These are phyloP conservation scores for Nerophis ophidion DNA, from an alignment of 2,113 vertebrate species.

Conservation along the genomic window DNA sequence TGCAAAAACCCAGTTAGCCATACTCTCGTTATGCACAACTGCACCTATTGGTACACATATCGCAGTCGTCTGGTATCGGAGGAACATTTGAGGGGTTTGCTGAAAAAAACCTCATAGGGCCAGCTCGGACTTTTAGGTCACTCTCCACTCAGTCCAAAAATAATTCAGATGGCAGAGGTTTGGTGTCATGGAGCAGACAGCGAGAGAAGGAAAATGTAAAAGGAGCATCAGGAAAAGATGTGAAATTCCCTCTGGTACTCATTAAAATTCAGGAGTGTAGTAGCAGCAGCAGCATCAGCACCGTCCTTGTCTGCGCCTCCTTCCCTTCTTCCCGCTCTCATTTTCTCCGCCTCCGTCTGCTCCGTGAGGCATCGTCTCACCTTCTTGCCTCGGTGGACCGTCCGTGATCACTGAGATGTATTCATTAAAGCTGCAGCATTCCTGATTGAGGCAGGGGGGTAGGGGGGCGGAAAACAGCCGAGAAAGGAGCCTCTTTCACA, in stretches of 20 bases:
- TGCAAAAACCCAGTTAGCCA: no score
- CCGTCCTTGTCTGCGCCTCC: slow-evolving; percentile 30
- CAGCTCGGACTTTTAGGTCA: slow-evolving; percentile 60
- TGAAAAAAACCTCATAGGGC: slow-evolving; percentile 66
- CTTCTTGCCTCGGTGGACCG: slow-evolving; percentile 58
- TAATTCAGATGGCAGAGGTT: slow-evolving; percentile 68
- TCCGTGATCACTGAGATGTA: slow-evolving; percentile 74
- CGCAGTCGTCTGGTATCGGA: no score
- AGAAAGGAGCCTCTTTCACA: background rate
- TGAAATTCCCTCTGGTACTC: slow-evolving; percentile 75
- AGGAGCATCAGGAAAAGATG: slow-evolving; percentile 26
- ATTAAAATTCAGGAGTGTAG: slow-evolving; percentile 71
- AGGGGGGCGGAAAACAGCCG: slow-evolving; percentile 28
- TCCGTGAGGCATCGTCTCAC: slow-evolving; percentile 48
- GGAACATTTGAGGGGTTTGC: slow-evolving; percentile 21
- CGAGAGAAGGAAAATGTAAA: slow-evolving; percentile 30
- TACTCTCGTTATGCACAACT: no score
- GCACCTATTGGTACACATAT: no score
- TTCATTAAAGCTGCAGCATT: slow-evolving; percentile 71
- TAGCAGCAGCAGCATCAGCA: slow-evolving; percentile 44
- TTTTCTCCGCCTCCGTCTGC: slow-evolving; percentile 40
- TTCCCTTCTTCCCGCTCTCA: slow-evolving; percentile 19
- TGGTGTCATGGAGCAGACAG: slow-evolving; percentile 41
- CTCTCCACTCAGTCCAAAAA: slow-evolving; percentile 31
- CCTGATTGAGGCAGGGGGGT: slow-evolving; percentile 62